These are phyloP conservation scores for Diaperis boleti DNA, from an alignment of 2,888 invertebrate species.

Conservation along the genomic window DNA sequence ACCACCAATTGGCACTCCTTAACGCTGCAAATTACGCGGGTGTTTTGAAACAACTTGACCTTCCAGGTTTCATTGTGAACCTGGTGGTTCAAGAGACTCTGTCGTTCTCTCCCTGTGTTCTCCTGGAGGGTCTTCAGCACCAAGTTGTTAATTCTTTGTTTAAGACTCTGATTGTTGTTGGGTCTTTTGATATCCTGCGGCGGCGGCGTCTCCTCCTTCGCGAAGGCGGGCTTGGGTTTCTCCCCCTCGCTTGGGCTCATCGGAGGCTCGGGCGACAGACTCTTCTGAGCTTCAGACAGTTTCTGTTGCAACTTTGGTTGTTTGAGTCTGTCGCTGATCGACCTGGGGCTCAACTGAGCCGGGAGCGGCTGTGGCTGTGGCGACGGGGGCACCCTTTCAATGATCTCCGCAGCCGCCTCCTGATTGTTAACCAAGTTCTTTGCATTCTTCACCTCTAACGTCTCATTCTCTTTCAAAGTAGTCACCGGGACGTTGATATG, in stretches of 20 bases:
- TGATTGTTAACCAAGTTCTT: slow-evolving; percentile 51
- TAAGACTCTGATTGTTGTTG: slow-evolving; percentile 80
- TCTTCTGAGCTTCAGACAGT: slow-evolving; percentile 54
- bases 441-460: slow-evolving; percentile 54
- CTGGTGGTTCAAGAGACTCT: slow-evolving; percentile 61
- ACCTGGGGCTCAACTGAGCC: slow-evolving; percentile 54
- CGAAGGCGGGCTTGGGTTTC: not conserved
- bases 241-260: slow-evolving; percentile 54
- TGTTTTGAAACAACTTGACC: slow-evolving; percentile 83
- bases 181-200: slow-evolving; percentile 16
- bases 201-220: slow-evolving; percentile 27
- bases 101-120: slow-evolving; percentile 77
- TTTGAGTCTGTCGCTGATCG: slow-evolving; percentile 62
- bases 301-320: slow-evolving; percentile 61
- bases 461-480: slow-evolving; percentile 50
- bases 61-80: slow-evolving; percentile 79
- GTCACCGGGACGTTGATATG: slow-evolving; percentile 58
- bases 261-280: slow-evolving; percentile 57
- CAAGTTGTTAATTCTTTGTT: slow-evolving; percentile 89
- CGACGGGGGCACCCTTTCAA: slow-evolving; percentile 18
- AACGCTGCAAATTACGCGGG: slow-evolving; percentile 83
- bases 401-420: slow-evolving; percentile 47
- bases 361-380: slow-evolving; percentile 8
- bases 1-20: slow-evolving; percentile 83
- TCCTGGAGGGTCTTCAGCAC: slow-evolving; percentile 91